These are phyloP conservation scores for Tachystola acroxantha DNA, from an alignment of 2,888 invertebrate genomes.

Conservation along the genomic window DNA sequence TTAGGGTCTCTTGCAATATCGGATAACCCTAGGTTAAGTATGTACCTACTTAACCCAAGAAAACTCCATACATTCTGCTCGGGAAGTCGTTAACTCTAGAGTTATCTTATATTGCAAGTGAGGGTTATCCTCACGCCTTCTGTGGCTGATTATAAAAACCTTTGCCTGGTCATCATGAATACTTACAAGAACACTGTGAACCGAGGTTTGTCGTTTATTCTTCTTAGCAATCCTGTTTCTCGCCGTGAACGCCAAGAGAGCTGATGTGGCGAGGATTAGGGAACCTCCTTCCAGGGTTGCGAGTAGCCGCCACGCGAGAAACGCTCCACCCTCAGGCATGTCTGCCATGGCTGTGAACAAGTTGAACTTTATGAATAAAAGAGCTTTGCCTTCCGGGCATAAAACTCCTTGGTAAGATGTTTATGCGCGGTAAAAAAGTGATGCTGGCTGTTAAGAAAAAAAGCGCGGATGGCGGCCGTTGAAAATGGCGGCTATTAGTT, in stretches of 20 bases:
- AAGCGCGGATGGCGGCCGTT: no score
- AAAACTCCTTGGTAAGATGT: neutral
- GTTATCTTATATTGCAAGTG: no score
- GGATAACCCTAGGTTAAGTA: no score
- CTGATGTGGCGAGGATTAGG: conserved; percentile 49
- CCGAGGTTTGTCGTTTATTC: conserved; percentile 16
- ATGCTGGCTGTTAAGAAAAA: no score
- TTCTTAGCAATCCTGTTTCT: conserved; percentile 27
- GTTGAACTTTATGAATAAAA: neutral
- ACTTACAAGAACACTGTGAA: conserved; percentile 50
- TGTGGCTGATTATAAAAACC: no score
- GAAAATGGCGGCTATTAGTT: no score
- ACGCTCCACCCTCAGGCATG: conserved; percentile 46
- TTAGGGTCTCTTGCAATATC: no score
- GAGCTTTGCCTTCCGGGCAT: neutral
- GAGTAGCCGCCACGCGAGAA: conserved; percentile 60
- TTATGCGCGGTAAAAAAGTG: no score
- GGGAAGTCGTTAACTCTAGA: no score
- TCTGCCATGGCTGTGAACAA: conserved; percentile 38
- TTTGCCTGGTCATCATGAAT: neutral
- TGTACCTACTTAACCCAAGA: no score
- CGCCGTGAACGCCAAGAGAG: conserved; percentile 53
- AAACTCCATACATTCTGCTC: no score
- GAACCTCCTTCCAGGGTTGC: conserved; percentile 64
- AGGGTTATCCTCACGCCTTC: no score